phyloP scores from a whole-genome alignment of 1,140 invertebrate genomes.

The Argopecten irradians region DNA sequence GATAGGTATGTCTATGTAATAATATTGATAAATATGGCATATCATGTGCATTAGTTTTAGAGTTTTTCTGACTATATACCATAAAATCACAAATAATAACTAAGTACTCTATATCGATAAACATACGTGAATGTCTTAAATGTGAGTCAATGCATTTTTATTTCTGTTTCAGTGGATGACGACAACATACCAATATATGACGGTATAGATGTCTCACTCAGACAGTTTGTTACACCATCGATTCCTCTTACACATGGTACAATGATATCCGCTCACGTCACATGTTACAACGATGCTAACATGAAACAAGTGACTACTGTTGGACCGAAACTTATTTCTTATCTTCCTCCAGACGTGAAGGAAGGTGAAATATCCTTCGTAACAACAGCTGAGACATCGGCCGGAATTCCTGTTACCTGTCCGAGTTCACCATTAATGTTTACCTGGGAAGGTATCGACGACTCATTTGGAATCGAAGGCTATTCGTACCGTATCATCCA shows the following conservation, averaged over 20 bases:
- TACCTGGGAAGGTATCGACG: conserved; percentile 25
- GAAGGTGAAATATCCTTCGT: neutral
- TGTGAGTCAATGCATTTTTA: no score
- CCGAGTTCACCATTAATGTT: conserved; percentile 8
- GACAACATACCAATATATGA: neutral
- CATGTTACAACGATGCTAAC: conserved; percentile 28
- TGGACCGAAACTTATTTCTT: neutral
- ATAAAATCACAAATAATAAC: no score
- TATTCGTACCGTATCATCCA: conserved; percentile 15
- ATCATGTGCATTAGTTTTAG: no score
- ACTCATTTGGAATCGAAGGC: conserved; percentile 25
- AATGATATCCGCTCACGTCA: neutral
- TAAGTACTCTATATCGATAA: no score
- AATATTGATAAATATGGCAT: no score
- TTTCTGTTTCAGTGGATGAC: neutral
- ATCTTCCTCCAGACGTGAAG: neutral
- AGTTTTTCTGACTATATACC: no score
- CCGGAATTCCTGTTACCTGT: neutral
- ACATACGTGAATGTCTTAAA: no score
- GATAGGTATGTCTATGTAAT: conserved; percentile 28
- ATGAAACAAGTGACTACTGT: neutral
- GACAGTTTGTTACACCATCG: neutral
- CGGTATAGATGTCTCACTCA: neutral
- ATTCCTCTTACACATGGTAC: conserved; percentile 26
- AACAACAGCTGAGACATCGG: neutral